These are phyloP conservation scores for Solen grandis DNA, from an alignment of 1,140 invertebrate species.

Conservation along the genomic window DNA sequence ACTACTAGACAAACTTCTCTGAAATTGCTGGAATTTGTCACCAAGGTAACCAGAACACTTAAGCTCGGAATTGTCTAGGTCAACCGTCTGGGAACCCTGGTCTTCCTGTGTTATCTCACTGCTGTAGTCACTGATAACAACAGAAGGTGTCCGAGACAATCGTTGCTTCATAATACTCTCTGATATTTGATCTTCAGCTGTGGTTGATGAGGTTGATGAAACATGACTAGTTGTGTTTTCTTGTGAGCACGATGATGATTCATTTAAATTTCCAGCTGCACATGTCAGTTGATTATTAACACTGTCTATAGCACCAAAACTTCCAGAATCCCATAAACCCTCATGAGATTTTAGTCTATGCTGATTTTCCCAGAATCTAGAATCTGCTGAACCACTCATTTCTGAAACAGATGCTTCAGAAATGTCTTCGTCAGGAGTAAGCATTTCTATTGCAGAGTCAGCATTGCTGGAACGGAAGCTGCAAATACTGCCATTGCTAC, in stretches of 20 bases:
- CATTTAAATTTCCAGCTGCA: neutral
- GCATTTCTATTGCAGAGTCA: conserved; percentile 61
- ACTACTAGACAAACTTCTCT: conserved; percentile 34
- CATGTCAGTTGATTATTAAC: neutral
- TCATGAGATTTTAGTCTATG: neutral
- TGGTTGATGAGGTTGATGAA: neutral
- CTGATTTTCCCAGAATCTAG: conserved; percentile 11
- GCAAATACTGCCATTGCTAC: conserved; percentile 62
- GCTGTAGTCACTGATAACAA: conserved; percentile 63
- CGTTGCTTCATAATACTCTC: neutral
- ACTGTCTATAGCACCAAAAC: conserved; percentile 8
- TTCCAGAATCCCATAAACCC: neutral
- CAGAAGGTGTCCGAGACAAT: conserved; percentile 29
- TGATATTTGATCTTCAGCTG: too few relatives aligned
- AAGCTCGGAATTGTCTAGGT: neutral
- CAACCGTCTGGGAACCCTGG: conserved; percentile 7
- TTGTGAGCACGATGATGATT: neutral
- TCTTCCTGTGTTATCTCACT: conserved; percentile 4
- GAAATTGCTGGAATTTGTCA: conserved; percentile 13
- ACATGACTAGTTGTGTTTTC: neutral
- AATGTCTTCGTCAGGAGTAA: conserved; percentile 64
- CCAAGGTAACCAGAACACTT: conserved; percentile 6
- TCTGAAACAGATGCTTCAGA: conserved; percentile 13
- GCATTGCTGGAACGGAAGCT: conserved; percentile 64
- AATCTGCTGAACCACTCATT: neutral